Conservation (phyloP, 2,113 vertebrate species). For the Okapia johnstoni region DNA sequence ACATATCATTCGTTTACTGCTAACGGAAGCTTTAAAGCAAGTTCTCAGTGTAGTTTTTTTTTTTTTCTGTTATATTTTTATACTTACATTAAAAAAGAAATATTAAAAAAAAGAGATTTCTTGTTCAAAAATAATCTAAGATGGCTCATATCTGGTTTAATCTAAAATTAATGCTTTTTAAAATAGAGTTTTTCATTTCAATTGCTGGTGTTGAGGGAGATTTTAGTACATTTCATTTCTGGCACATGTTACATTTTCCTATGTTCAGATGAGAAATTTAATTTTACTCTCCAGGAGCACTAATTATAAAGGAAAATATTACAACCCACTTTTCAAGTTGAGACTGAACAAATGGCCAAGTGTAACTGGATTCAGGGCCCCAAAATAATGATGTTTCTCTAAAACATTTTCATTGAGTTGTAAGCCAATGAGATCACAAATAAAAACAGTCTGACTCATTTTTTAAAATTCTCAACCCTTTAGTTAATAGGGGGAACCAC, state of each 20-base stretch:
- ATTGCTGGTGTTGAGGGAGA: not conserved
- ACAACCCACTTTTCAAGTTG: constrained; percentile 9
- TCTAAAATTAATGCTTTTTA: constrained; percentile 54
- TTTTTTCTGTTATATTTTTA: constrained; percentile 33
- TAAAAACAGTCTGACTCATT: not conserved
- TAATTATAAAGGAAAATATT: constrained; percentile 32
- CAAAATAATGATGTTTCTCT: not conserved
- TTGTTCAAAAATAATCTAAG: constrained; percentile 40
- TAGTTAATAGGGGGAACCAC: not conserved
- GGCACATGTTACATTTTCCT: not conserved
- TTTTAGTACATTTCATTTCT: not conserved
- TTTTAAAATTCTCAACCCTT: not conserved
- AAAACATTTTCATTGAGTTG: constrained; percentile 23
- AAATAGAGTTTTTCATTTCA: constrained; percentile 52
- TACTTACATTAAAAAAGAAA: constrained; percentile 20
- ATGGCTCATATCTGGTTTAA: constrained; percentile 40
- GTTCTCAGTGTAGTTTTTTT: not conserved
- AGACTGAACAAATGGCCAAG: not conserved
- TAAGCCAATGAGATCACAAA: constrained; percentile 21
- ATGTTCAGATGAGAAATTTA: constrained; percentile 38
- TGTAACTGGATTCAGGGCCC: not conserved
- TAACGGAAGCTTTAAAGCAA: constrained; percentile 38
- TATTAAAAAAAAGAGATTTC: not conserved
- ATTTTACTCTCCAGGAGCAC: constrained; percentile 36
- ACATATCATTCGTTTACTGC: not conserved